These are phyloP conservation scores for Halcyon senegalensis DNA, from an alignment of 2,113 vertebrate genomes.

Conservation along the genomic window DNA sequence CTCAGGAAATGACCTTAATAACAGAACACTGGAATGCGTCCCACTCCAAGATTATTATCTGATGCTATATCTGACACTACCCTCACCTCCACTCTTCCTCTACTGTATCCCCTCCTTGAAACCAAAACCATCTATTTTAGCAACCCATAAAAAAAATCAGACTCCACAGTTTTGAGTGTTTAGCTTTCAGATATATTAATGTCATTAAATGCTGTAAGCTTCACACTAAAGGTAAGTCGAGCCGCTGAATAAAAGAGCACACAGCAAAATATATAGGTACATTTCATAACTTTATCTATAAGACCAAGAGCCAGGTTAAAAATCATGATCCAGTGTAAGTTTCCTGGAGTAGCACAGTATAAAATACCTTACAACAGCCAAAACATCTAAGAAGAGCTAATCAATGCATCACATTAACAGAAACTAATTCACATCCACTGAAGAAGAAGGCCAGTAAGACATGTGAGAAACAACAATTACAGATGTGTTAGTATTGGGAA, in stretches of 20 bases:
- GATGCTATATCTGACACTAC: neutral
- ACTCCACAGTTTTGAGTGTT: neutral
- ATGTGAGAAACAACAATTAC: neutral
- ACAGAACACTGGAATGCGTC: neutral
- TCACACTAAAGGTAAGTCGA: neutral
- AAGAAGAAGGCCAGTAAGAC: neutral
- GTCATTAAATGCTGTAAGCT: neutral
- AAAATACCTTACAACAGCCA: neutral
- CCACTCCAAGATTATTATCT: neutral
- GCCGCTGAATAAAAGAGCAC: neutral
- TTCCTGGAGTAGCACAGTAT: neutral
- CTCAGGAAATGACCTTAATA: neutral
- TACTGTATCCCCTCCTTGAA: neutral
- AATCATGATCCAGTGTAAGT: neutral
- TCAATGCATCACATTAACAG: neutral
- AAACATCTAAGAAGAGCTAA: neutral
- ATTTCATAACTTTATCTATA: neutral
- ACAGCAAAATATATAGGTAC: neutral
- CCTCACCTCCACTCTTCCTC: neutral
- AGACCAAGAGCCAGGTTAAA: neutral
- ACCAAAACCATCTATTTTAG: neutral
- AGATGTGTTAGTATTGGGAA: neutral
- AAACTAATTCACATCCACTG: neutral
- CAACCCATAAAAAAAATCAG: neutral
- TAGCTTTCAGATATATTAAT: neutral